Evolutionary conservation across 1,140 invertebrate genomes (phyloP).

Genomic region (Drosophila hydei): DNA sequence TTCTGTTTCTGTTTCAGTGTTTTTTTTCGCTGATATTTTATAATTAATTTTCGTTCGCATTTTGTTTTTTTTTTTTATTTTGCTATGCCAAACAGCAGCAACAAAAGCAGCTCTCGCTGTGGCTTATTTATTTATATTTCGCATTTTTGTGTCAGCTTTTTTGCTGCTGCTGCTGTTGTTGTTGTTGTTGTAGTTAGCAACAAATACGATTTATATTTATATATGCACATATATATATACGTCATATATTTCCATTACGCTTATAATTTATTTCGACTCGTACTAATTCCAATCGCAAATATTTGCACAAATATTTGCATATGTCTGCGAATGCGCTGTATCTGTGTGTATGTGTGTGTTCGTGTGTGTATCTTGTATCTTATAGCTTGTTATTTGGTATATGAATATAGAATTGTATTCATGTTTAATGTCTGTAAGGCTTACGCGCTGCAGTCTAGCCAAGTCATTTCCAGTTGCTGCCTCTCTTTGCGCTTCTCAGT

Average conservation of each 20-base stretch:
- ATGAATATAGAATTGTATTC: conserved; percentile 55
- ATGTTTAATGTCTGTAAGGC: conserved; percentile 62
- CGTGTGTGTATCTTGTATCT: conserved; percentile 16
- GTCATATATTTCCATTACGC: conserved; percentile 40
- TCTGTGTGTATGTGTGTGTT: conserved; percentile 19
- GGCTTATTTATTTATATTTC: conserved; percentile 51
- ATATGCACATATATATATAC: conserved; percentile 8
- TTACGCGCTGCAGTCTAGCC: conserved; percentile 32
- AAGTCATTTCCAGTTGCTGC: neutral
- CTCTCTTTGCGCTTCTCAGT: conserved; percentile 9
- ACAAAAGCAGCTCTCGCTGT: conserved; percentile 7
- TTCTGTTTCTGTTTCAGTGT: conserved; percentile 17
- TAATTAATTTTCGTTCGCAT: conserved; percentile 63
- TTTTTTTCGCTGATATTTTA: conserved; percentile 62
- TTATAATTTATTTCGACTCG: conserved; percentile 56
- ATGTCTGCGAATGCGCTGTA: conserved; percentile 23
- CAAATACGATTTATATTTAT: conserved; percentile 11
- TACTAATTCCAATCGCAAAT: conserved; percentile 71
- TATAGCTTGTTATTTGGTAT: conserved; percentile 6
- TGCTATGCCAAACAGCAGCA: conserved; percentile 25
- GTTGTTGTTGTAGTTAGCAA: conserved; percentile 16
- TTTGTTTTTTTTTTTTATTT: conserved; percentile 12
- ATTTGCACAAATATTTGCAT: conserved; percentile 64
- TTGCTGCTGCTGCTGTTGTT: conserved; percentile 19
- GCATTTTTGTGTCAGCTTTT: conserved; percentile 52